These are phyloP conservation scores for Catamblyrhynchus diadema DNA, from an alignment of 2,797 vertebrate genomes.

Conservation along the genomic window DNA sequence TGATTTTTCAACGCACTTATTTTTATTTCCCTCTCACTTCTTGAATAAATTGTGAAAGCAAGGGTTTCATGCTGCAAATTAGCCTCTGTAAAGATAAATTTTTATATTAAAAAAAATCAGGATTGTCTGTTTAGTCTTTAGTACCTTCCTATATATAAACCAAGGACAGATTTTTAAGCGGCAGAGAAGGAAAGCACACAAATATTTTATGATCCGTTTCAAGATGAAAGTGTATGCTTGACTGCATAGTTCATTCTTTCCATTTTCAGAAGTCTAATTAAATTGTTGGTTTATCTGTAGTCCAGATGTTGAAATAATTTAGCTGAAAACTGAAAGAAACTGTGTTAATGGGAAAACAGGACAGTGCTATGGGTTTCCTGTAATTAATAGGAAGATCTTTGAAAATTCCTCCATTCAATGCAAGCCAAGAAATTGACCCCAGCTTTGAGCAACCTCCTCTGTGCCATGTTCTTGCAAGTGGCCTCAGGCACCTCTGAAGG, in stretches of 20 bases:
- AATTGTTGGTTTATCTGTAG: slow-evolving; percentile 76
- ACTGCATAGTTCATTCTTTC: slow-evolving; percentile 39
- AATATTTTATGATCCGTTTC: slow-evolving; percentile 67
- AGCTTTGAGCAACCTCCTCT: slow-evolving; percentile 75
- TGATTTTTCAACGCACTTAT: background rate
- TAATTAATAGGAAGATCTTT: slow-evolving; percentile 80
- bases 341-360: slow-evolving; percentile 85
- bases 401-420: slow-evolving; percentile 72
- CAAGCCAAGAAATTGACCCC: slow-evolving; percentile 78
- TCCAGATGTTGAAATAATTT: slow-evolving; percentile 84
- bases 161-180: slow-evolving; percentile 35
- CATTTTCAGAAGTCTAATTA: slow-evolving; percentile 70
- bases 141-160: background rate
- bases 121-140: slow-evolving; percentile 23
- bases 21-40: background rate
- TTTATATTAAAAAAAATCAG: slow-evolving; percentile 29
- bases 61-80: slow-evolving; percentile 17
- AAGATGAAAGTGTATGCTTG: slow-evolving; percentile 65
- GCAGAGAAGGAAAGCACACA: slow-evolving; percentile 25
- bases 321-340: slow-evolving; percentile 76
- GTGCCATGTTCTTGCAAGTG: slow-evolving; percentile 18
- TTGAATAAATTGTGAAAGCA: slow-evolving; percentile 8
- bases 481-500: slow-evolving; percentile 3
- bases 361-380: slow-evolving; percentile 83
- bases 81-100: slow-evolving; percentile 37